Percentiles rank a stretch among this genome's conserved stretches.
phyloP scores from a whole-genome alignment of 2,888 invertebrate species.

The Adelognathus sp. region DNA sequence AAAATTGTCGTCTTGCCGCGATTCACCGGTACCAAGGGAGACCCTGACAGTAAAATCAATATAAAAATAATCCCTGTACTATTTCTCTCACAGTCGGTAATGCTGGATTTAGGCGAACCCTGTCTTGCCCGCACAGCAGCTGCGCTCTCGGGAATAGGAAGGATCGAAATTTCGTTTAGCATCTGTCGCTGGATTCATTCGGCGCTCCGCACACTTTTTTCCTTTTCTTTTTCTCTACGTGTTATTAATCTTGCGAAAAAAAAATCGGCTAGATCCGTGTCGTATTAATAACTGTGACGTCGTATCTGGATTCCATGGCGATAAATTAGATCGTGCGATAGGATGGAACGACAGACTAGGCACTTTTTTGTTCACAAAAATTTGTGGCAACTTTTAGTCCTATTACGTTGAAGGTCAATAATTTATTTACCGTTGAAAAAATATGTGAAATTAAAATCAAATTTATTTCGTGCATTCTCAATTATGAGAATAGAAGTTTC shows the following conservation, averaged over 20 bases:
- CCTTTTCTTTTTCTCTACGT: conserved; percentile 21
- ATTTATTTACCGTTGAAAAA: too few relatives aligned
- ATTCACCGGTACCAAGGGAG: background rate
- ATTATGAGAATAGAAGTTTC: background rate
- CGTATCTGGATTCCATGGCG: conserved; percentile 7
- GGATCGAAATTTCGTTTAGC: conserved; percentile 69
- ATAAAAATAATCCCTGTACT: conserved; percentile 21
- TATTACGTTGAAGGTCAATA: too few relatives aligned
- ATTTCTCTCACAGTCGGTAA: conserved; percentile 71
- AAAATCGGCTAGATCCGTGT: conserved; percentile 5
- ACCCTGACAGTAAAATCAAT: conserved; percentile 28
- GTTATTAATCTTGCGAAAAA: conserved; percentile 28
- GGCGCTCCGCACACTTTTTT: background rate
- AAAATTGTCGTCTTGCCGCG: background rate
- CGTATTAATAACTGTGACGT: conserved; percentile 1
- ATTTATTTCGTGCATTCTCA: background rate
- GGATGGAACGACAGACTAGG: background rate
- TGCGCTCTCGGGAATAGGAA: conserved; percentile 63
- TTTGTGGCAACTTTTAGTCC: background rate
- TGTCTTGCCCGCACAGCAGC: conserved; percentile 75
- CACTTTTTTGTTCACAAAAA: background rate
- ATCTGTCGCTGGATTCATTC: conserved; percentile 72
- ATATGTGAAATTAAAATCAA: too few relatives aligned
- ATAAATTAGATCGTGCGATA: conserved; percentile 4
- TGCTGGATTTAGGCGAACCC: conserved; percentile 74